Base-by-base conservation (phyloP, 2,113 vertebrate species). In the Pipra filicauda region DNA sequence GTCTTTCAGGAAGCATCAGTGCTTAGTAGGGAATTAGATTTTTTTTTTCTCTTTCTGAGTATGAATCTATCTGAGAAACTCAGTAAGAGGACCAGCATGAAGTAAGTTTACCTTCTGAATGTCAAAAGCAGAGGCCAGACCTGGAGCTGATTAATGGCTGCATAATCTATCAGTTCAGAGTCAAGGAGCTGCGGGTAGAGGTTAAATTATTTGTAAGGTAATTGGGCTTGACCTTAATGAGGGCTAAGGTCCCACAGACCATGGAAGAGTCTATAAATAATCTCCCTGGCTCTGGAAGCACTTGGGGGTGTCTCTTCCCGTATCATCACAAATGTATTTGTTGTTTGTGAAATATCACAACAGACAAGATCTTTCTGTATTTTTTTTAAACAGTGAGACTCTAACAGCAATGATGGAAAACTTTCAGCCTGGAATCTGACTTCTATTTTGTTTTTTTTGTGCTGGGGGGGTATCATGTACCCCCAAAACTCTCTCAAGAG, bases 141-240 rank as follows among this genome's bases (percentile, higher is more conserved):
- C 28, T 83, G 37, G 43, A 62, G 62, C 65, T 96, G 89, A 96
- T 96, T 96, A 96, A 96, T 85, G 71, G 65, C 67, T 83, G 74
- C 81, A 76, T 93, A 96, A 96, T 95, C 79, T 80, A 51, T 80
- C 85, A 94, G 64, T 37, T 94, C 74, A 82, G 88, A 96, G 85
- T 65, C 41, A 65, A 79, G 67, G 78, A 88, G 73, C 37, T 91
- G 55, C 3, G 6, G 57, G 55, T 90, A 84, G 62, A 82, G 85
- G 65, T 49, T 91, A 83, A 97, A 92, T 96, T 95, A 91, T 95
- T 96, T 87, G 82, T 88, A 75, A 96, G 59, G 79, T 90, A 93
- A 96, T 97, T 95, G 95, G 83, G 62, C 35, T 93, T 93, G 87
- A 93, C 85, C 73, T 93, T 97, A 96, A 91, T 70, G 91, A 95